These are phyloP conservation scores for Hippocampus guttulatus DNA, from an alignment of 2,113 vertebrate species.

Conservation along the genomic window DNA sequence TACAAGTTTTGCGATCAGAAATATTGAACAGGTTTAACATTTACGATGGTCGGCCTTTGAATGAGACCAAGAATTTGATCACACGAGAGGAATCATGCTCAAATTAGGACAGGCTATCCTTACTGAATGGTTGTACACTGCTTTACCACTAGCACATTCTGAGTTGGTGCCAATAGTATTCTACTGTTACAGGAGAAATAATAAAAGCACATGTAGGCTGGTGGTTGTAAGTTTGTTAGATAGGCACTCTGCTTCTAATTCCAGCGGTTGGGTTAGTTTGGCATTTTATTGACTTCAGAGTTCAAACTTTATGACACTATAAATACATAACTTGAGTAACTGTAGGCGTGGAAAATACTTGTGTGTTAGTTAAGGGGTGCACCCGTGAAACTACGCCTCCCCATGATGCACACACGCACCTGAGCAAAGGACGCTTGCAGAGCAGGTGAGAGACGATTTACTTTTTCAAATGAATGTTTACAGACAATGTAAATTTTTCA, in stretches of 20 bases:
- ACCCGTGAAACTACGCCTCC: slow-evolving; percentile 15
- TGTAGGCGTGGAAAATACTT: slow-evolving; percentile 18
- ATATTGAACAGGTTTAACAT: no score
- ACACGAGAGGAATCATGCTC: no score
- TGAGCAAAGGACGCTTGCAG: slow-evolving; percentile 26
- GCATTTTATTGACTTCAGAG: slow-evolving; percentile 48
- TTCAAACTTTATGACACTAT: slow-evolving; percentile 53
- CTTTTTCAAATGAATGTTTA: neutral
- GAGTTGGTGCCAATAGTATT: no score
- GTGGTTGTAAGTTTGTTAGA: neutral
- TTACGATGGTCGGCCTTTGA: no score
- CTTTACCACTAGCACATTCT: neutral
- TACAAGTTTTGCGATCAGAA: no score
- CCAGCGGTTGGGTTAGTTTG: slow-evolving; percentile 54
- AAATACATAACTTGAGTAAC: slow-evolving; percentile 46
- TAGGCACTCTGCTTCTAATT: slow-evolving; percentile 25
- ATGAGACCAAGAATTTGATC: no score
- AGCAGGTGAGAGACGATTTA: slow-evolving; percentile 49
- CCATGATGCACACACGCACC: slow-evolving; percentile 22
- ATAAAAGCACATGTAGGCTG: no score
- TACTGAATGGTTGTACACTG: neutral
- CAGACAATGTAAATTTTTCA: neutral
- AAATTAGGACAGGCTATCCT: no score
- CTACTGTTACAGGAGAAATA: no score
- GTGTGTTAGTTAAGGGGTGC: slow-evolving; percentile 24